Percentiles rank a stretch among this genome's conserved stretches.
Evolutionary conservation across 2,113 vertebrate species (phyloP).

Genomic region (Cheirogaleus medius): DNA sequence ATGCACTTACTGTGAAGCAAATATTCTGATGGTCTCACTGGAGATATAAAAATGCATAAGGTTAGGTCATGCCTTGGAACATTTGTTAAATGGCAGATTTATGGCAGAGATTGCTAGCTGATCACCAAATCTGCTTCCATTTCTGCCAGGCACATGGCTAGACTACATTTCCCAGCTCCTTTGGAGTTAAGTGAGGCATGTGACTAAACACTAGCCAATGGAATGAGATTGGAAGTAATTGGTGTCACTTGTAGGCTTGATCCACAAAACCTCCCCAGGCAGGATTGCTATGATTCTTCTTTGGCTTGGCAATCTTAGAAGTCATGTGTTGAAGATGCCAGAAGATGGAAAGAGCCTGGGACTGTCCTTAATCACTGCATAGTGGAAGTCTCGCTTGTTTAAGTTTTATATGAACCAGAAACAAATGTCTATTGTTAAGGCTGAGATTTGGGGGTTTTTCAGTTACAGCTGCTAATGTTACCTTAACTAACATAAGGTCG

Average conservation of each 20-base stretch:
- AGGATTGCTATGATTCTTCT: neutral
- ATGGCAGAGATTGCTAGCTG: neutral
- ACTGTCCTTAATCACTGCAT: neutral
- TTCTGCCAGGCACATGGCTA: neutral
- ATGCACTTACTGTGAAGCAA: neutral
- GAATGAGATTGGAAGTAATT: neutral
- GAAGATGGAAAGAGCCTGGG: neutral
- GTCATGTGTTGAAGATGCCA: neutral
- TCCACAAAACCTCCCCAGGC: neutral
- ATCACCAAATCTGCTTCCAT: neutral
- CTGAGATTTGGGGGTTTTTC: neutral
- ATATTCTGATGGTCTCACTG: neutral
- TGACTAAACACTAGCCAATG: neutral
- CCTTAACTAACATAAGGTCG: neutral
- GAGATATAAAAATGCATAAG: neutral
- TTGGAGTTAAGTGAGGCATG: neutral
- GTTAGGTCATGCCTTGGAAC: neutral
- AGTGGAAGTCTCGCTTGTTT: neutral
- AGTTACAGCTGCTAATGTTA: neutral
- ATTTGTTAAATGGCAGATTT: neutral
- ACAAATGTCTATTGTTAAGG: neutral
- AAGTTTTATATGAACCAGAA: constrained; percentile 22
- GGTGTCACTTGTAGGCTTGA: neutral
- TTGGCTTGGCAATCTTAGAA: neutral
- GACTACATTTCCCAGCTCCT: neutral